These are phyloP conservation scores for Cremastinae sp. DNA, from an alignment of 2,888 invertebrate genomes.

Conservation along the genomic window DNA sequence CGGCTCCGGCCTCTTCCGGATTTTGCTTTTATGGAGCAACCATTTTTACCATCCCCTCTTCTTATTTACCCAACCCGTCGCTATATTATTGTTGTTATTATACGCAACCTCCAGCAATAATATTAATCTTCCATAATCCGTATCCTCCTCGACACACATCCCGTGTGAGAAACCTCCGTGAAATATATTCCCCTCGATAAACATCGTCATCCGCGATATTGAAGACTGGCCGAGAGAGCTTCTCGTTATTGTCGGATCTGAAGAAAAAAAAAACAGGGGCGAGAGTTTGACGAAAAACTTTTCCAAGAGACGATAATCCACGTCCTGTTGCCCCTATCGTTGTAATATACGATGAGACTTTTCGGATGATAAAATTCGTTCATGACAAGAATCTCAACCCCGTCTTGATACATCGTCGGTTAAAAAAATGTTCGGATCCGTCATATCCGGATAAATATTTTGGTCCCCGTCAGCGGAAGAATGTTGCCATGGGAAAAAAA, in stretches of 20 bases:
- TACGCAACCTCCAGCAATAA: constrained; percentile 19
- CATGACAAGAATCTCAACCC: constrained; percentile 24
- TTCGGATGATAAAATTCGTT: constrained; percentile 43
- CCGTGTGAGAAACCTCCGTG: constrained; percentile 51
- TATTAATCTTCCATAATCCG: constrained; percentile 52
- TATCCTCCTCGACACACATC: constrained; percentile 36
- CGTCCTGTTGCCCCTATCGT: constrained; percentile 7
- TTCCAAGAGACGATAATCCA: constrained; percentile 36
- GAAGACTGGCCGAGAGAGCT: constrained; percentile 23
- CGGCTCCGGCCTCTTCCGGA: constrained; percentile 46
- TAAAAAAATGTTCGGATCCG: constrained; percentile 38
- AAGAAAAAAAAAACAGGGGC: constrained; percentile 39
- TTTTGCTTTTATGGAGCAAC: constrained; percentile 45
- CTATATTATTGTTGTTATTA: constrained; percentile 35
- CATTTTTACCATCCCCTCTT: constrained; percentile 39
- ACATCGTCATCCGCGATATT: constrained; percentile 20
- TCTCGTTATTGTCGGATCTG: constrained; percentile 38
- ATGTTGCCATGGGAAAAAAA: constrained; percentile 49
- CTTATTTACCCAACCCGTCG: constrained; percentile 18
- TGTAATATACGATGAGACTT: constrained; percentile 38
- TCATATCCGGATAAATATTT: constrained; percentile 54
- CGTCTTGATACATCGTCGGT: constrained; percentile 21
- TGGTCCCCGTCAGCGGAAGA: constrained; percentile 12
- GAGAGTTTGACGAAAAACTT: constrained; percentile 28
- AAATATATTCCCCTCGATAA: constrained; percentile 21